phyloP scores from a whole-genome alignment of 2,113 vertebrate genomes.

The Ailurus styani region DNA sequence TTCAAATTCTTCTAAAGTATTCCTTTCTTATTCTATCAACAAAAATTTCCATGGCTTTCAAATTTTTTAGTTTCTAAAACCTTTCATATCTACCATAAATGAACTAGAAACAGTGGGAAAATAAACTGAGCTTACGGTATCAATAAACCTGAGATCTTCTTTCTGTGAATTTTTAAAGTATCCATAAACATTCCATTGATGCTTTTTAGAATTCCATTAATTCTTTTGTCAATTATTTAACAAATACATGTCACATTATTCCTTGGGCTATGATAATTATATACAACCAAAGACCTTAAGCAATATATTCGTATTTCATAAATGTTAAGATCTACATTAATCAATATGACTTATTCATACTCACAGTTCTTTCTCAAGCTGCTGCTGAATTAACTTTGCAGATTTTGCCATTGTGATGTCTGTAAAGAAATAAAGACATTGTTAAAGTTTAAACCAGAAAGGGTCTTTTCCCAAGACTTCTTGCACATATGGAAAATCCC shows the following conservation, averaged over 20 bases:
- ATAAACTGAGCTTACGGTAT: neutral
- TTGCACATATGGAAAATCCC: neutral
- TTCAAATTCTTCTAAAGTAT: neutral
- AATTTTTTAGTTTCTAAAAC: conserved; percentile 14
- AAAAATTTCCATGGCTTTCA: conserved; percentile 34
- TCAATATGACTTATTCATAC: conserved; percentile 66
- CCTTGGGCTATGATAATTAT: neutral
- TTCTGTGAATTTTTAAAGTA: neutral
- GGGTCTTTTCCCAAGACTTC: neutral
- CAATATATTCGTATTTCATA: neutral
- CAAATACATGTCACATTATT: neutral
- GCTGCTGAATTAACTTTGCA: conserved; percentile 95
- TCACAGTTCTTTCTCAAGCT: conserved; percentile 97
- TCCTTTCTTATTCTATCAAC: neutral
- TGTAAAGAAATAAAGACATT: conserved; percentile 69
- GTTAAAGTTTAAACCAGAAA: neutral
- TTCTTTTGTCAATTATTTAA: neutral
- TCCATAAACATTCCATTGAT: neutral
- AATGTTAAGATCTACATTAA: neutral
- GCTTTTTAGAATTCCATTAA: neutral
- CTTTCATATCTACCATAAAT: neutral
- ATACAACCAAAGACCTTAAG: neutral
- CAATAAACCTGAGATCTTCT: neutral
- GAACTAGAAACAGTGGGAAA: neutral
- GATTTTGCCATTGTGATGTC: conserved; percentile 96